These are phyloP conservation scores for Gasterosteus nipponicus DNA, from an alignment of 2,113 vertebrate species.

Conservation along the genomic window DNA sequence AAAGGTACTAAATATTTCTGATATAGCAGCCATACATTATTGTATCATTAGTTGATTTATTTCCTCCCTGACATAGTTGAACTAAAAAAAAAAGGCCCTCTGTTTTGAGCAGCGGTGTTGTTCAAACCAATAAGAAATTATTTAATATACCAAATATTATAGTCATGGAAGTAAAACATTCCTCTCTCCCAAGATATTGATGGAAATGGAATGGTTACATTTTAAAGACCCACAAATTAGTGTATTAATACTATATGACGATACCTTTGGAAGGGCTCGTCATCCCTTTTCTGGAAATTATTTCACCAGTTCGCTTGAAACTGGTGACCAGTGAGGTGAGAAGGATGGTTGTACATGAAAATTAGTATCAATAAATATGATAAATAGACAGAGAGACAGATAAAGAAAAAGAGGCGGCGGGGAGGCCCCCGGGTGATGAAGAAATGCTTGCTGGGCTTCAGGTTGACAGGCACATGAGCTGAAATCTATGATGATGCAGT, in stretches of 20 bases:
- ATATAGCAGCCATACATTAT: not conserved
- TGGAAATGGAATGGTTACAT: not conserved
- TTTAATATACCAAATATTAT: constrained; percentile 25
- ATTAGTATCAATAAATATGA: constrained; percentile 18
- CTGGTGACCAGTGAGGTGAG: not conserved
- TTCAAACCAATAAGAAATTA: not conserved
- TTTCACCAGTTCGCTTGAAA: constrained; percentile 13
- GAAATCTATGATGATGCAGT: not conserved
- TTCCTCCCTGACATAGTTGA: not conserved
- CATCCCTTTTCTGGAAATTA: constrained; percentile 23
- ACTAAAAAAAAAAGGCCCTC: not conserved
- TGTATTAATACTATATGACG: constrained; percentile 25
- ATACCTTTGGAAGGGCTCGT: constrained; percentile 23
- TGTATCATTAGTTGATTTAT: constrained; percentile 12
- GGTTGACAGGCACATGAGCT: not conserved
- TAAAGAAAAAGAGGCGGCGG: not conserved
- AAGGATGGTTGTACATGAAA: constrained; percentile 22
- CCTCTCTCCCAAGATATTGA: not conserved
- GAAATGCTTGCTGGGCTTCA: not conserved
- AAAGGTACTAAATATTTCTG: not conserved
- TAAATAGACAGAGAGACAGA: constrained; percentile 7
- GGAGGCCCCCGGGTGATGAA: not conserved
- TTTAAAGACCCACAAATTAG: constrained; percentile 3
- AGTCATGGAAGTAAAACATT: not conserved
- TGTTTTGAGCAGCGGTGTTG: not conserved